A percentile compares a stretch with the other conserved stretches of the same genome.
phyloP scores from a whole-genome alignment of 2,888 invertebrate genomes.

The Hylaea fasciaria region DNA sequence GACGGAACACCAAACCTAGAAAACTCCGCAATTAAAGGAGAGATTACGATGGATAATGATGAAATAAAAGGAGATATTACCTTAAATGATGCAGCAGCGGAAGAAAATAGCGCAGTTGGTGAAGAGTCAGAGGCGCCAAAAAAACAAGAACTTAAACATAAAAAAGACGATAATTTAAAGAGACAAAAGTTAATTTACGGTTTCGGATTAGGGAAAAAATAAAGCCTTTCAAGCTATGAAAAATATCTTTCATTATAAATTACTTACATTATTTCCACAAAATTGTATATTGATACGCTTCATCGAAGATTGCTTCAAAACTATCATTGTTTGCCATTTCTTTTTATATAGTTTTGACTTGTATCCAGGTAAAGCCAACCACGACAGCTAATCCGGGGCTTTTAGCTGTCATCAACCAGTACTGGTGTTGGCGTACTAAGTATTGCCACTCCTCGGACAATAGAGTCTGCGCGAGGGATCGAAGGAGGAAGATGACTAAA shows the following conservation, averaged over 20 bases:
- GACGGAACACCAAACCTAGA: background rate
- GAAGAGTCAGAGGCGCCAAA: no score
- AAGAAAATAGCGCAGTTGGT: background rate
- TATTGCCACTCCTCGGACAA: conserved; percentile 46
- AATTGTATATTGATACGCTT: no score
- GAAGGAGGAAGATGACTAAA: conserved; percentile 39
- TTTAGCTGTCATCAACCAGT: conserved; percentile 50
- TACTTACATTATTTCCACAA: no score
- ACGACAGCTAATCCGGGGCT: conserved; percentile 31
- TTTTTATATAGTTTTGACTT: background rate
- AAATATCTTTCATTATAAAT: background rate
- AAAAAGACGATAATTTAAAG: background rate
- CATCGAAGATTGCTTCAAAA: no score
- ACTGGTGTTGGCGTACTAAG: conserved; percentile 68
- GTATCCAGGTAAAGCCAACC: conserved; percentile 4
- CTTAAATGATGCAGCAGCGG: background rate
- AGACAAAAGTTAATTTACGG: background rate
- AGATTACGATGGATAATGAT: background rate
- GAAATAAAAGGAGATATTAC: conserved; percentile 7
- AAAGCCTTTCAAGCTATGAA: background rate
- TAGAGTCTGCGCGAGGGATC: conserved; percentile 57
- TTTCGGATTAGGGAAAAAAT: background rate
- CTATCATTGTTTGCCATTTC: no score
- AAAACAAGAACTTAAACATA: conserved; percentile 6
- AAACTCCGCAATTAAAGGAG: background rate